Evolutionary conservation across 2,113 vertebrate genomes (phyloP), one percentile per base, ranked within the genome.

Genomic region (Xiphorhynchus elegans): DNA sequence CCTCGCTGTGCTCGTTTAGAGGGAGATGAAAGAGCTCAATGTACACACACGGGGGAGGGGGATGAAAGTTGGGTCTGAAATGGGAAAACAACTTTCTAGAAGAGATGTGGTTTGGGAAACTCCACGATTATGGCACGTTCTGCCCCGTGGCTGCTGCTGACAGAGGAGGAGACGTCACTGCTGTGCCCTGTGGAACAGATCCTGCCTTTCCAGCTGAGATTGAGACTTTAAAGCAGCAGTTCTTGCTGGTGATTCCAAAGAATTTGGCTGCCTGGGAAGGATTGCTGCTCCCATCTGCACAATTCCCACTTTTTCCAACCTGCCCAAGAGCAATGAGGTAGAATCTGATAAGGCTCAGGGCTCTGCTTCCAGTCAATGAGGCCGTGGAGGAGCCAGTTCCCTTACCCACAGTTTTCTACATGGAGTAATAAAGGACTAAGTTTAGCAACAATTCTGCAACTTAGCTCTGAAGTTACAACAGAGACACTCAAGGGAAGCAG

Each of bases 31-130:
- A 62, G 68, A 75, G 62, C 39, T n/a, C 33, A 28, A 6, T 0
- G 1, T 3, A 9, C 1, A 7, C 0, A 12, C 6, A 4, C 11
- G 2, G 1, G 18, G 29, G 67, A 58, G 60, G n/a, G 52, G 55
- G 55, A n/a, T 16, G 40, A 17, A 84, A 53, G 46, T 74, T 47
- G 11, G n/a, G 63, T 55, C 46, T 72, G 15, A 60, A 85, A 28
- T 5, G 46, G 75, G 64, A 37, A 72, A 81, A 20, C 12, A 35
- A 19, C 56, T 44, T 40, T 42, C 59, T 56, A 6, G 47, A 64
- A 49, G 80, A 26, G 46, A 24, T 10, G 11, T 0, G 15, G 50
- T 17, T 64, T 23, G 47, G 63, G 39, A 33, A 37, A 29, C 35
- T 50, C 69, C 28, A 24, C 0, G 6, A 4, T 53, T 28, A 3